These are phyloP conservation scores for Pemphigus obesinymphae DNA, from an alignment of 1,140 invertebrate species.

Conservation along the genomic window DNA sequence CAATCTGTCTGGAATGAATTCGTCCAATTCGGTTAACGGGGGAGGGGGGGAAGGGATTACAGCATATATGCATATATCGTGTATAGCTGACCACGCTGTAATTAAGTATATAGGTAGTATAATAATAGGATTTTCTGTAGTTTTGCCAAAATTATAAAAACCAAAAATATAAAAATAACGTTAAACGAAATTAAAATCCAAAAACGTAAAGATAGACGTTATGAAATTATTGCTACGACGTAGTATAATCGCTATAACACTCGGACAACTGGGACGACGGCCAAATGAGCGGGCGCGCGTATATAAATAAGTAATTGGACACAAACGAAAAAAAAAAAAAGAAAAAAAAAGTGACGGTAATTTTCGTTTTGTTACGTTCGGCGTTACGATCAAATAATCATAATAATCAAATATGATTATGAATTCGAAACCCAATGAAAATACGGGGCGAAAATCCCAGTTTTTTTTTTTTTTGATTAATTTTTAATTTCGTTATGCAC, in stretches of 20 bases:
- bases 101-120: no score
- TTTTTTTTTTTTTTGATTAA: constrained; percentile 30
- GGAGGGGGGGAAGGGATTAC: no score
- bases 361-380: constrained; percentile 1
- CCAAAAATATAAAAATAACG: not conserved
- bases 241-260: not conserved
- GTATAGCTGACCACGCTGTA: not conserved
- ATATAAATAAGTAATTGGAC: constrained; percentile 23
- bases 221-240: not conserved
- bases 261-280: not conserved
- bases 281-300: not conserved
- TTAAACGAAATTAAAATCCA: not conserved
- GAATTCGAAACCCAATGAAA: not conserved
- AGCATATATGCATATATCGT: no score
- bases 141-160: not conserved
- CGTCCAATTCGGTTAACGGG: not conserved
- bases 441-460: not conserved
- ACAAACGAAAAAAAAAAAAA: no score
- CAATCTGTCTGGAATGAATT: not conserved
- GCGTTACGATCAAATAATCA: constrained; percentile 13
- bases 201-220: not conserved
- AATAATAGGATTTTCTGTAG: not conserved
- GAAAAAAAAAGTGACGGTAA: not conserved
- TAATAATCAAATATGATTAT: constrained; percentile 16
- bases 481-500: constrained; percentile 4